Percentiles rank a stretch among this genome's conserved stretches.
Evolutionary conservation across 2,113 vertebrate species (phyloP).

Genomic region (Perccottus glenii): DNA sequence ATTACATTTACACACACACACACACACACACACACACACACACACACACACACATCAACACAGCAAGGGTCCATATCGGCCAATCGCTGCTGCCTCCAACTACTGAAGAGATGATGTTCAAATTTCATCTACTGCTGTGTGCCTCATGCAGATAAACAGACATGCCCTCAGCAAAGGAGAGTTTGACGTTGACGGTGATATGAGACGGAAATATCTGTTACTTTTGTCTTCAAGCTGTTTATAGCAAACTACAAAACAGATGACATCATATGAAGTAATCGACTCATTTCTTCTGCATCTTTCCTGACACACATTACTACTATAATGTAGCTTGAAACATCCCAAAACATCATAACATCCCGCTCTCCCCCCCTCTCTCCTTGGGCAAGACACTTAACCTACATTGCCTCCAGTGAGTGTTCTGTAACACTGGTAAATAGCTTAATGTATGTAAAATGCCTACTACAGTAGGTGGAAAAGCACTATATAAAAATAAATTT

Average conservation of each 20-base stretch:
- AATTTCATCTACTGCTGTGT: slow-evolving; percentile 31
- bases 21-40: slow-evolving; percentile 3
- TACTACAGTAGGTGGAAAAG: no score
- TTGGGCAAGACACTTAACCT: no score
- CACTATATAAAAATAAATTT: no score
- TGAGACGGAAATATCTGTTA: background rate
- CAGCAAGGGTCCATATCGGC: slow-evolving; percentile 2
- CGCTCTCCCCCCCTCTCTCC: no score
- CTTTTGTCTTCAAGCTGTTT: slow-evolving; percentile 10
- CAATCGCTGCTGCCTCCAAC: background rate
- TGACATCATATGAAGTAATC: background rate
- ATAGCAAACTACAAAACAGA: slow-evolving; percentile 5
- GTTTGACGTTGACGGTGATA: slow-evolving; percentile 18
- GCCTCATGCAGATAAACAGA: slow-evolving; percentile 8
- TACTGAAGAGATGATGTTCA: slow-evolving; percentile 3
- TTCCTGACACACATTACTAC: background rate
- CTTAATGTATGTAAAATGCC: no score
- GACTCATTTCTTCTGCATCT: background rate
- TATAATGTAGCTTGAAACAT: no score
- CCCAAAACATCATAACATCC: no score
- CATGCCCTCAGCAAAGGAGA: slow-evolving; percentile 4
- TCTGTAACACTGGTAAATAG: no score
- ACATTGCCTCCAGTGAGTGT: no score
- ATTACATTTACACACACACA: slow-evolving; percentile 29
- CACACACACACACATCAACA: background rate